phyloP scores from a whole-genome alignment of 2,888 invertebrate species.

The Erebia epiphron region DNA sequence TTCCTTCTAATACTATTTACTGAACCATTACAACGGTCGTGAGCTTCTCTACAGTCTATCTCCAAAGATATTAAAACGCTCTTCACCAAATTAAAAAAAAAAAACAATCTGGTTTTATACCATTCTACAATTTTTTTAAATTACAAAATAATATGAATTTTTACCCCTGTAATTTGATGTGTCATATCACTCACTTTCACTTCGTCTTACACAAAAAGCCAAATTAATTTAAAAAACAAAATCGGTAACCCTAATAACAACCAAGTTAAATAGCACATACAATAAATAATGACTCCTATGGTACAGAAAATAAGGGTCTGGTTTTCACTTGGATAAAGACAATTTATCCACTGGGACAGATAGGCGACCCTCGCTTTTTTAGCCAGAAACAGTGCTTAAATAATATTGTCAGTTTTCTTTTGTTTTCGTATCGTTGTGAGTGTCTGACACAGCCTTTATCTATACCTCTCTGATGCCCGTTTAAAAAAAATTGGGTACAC shows the following conservation, averaged over 20 bases:
- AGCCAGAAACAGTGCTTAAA: conserved; percentile 62
- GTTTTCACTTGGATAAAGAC: conserved; percentile 42
- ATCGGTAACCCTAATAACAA: neutral
- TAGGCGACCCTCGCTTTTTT: conserved; percentile 54
- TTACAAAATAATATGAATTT: no score
- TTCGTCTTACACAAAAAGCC: no score
- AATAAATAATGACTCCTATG: conserved; percentile 23
- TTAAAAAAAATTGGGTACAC: neutral
- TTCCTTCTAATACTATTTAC: no score
- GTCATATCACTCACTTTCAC: no score
- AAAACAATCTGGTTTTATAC: no score
- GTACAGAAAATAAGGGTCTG: conserved; percentile 13
- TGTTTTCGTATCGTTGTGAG: conserved; percentile 32
- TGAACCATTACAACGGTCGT: no score
- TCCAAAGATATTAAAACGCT: no score
- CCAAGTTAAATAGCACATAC: neutral
- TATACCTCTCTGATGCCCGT: neutral
- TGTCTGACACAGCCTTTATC: no score
- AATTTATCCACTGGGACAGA: conserved; percentile 67
- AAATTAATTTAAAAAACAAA: neutral
- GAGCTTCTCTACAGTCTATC: no score
- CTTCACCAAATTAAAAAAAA: no score
- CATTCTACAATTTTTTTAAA: no score
- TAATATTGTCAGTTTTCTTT: conserved; percentile 56
- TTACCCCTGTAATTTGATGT: no score